A percentile compares a stretch with the other conserved stretches of the same genome.
Conservation (phyloP, 64 coral and sea anemone species). For the Actinia tenebrosa region DNA sequence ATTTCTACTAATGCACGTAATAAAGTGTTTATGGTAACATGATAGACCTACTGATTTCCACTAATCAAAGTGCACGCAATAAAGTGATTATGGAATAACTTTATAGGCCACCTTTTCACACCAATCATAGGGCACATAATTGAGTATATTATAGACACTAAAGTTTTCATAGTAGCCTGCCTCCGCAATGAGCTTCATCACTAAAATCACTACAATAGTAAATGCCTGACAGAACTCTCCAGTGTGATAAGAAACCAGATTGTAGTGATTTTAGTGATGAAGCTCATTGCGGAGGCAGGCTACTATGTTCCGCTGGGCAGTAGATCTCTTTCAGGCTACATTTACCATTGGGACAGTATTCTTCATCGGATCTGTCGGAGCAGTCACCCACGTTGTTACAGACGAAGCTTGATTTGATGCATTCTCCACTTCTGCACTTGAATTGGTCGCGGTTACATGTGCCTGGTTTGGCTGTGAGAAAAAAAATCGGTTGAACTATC, state of each 20-base stretch:
- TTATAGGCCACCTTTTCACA: too few relatives aligned
- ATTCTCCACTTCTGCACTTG: slow-evolving; percentile 61
- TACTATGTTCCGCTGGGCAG: slow-evolving; percentile 30
- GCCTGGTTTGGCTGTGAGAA: slow-evolving; percentile 29
- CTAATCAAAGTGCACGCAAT: too few relatives aligned
- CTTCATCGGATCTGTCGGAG: slow-evolving; percentile 70
- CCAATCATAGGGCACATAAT: too few relatives aligned
- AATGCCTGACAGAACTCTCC: too few relatives aligned
- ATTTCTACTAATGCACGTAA: too few relatives aligned
- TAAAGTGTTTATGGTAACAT: too few relatives aligned
- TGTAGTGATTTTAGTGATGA: slow-evolving; percentile 83
- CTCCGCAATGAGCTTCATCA: slow-evolving; percentile 70
- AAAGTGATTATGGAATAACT: too few relatives aligned
- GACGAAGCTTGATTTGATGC: slow-evolving; percentile 48
- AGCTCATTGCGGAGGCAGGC: slow-evolving; percentile 49
- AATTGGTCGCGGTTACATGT: slow-evolving; percentile 64
- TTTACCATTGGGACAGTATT: slow-evolving; percentile 34
- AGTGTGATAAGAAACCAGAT: not conserved
- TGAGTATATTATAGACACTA: not conserved
- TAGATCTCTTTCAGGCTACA: slow-evolving; percentile 65
- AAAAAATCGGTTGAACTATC: not conserved
- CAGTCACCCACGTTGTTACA: slow-evolving; percentile 67
- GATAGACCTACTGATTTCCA: too few relatives aligned
- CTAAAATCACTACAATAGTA: slow-evolving; percentile 63
- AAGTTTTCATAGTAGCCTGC: not conserved